Conservation (phyloP, 2,888 invertebrate genomes). For the Eretmocerus hayati region DNA sequence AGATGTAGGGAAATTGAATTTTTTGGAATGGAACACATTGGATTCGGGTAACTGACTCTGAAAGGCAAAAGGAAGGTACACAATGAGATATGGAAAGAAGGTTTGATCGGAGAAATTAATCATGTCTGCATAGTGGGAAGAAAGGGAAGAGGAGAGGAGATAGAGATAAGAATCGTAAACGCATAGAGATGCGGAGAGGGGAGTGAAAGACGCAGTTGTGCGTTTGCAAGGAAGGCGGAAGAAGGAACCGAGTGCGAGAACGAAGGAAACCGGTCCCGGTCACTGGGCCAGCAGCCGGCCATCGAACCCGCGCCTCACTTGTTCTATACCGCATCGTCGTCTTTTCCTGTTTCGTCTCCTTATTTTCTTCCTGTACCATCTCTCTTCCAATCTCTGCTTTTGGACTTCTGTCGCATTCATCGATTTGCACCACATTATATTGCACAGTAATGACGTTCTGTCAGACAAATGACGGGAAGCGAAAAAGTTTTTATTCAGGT, state of each 20-base stretch:
- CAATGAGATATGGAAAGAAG: too few relatives aligned
- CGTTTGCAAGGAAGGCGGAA: slow-evolving; percentile 48
- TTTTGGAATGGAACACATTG: too few relatives aligned
- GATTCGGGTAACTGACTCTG: too few relatives aligned
- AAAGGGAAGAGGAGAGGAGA: slow-evolving; percentile 5
- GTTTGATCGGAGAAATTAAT: too few relatives aligned
- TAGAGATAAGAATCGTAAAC: slow-evolving; percentile 11
- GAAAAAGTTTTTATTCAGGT: too few relatives aligned
- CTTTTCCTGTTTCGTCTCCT: slow-evolving; percentile 6
- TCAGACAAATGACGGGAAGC: too few relatives aligned
- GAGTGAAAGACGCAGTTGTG: slow-evolving; percentile 42
- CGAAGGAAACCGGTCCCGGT: slow-evolving; percentile 47
- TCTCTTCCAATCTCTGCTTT: slow-evolving; percentile 13
- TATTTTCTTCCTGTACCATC: slow-evolving; percentile 12
- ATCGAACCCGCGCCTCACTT: slow-evolving; percentile 45
- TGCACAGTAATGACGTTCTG: too few relatives aligned
- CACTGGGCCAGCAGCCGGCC: slow-evolving; percentile 48
- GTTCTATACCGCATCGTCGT: slow-evolving; percentile 28
- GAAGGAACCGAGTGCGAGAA: slow-evolving; percentile 37
- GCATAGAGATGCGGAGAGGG: slow-evolving; percentile 14
- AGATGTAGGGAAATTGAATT: too few relatives aligned
- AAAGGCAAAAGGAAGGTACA: too few relatives aligned
- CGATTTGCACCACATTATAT: too few relatives aligned
- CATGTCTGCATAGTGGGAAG: slow-evolving; percentile 3
- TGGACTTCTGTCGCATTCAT: slow-evolving; percentile 14